phyloP scores from a whole-genome alignment of 2,888 invertebrate genomes.

The Apamea monoglypha region DNA sequence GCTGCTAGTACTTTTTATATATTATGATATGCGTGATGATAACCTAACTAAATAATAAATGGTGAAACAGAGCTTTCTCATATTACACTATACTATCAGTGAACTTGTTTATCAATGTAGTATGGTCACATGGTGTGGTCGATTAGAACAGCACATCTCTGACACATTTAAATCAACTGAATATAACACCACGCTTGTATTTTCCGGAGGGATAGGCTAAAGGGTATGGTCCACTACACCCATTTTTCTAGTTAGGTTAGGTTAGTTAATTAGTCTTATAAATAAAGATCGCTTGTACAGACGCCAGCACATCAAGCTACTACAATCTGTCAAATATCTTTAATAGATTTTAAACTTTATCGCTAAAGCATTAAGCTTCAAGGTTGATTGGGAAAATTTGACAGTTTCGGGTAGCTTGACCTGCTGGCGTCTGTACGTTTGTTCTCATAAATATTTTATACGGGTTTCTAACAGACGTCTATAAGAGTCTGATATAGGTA shows the following conservation, averaged over 20 bases:
- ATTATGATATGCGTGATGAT: neutral
- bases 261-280: neutral
- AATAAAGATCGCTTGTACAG: neutral
- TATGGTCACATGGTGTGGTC: conserved; percentile 10
- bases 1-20: neutral
- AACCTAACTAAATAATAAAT: neutral
- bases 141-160: neutral
- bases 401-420: no score
- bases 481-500: neutral
- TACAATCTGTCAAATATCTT: no score
- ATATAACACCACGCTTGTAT: neutral
- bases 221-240: neutral
- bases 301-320: no score
- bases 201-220: no score
- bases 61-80: conserved; percentile 17
- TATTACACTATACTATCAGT: conserved; percentile 19
- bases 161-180: conserved; percentile 1
- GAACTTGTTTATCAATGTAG: conserved; percentile 14
- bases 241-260: neutral
- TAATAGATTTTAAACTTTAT: no score
- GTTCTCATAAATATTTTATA: neutral
- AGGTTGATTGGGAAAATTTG: no score
- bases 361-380: no score
- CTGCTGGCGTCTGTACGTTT: no score
- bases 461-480: neutral